Conservation (phyloP, 2,797 vertebrate genomes). For the Podargus strigoides region DNA sequence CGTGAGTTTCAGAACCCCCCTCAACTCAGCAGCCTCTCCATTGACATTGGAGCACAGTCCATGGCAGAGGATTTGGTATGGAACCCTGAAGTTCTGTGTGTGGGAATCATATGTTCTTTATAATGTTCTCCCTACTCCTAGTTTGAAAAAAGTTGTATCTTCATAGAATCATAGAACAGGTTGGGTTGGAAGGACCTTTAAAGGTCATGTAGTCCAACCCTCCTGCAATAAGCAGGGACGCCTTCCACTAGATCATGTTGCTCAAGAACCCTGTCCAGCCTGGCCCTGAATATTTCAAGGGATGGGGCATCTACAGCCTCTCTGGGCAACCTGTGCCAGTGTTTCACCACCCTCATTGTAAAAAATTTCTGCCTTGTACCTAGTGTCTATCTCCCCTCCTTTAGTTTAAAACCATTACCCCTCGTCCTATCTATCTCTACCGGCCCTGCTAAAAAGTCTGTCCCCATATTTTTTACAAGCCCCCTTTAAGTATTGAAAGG, state of each 20-base stretch:
- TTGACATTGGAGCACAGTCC: constrained; percentile 94
- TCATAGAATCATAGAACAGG: not conserved
- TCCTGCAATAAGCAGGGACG: not conserved
- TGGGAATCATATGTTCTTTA: not conserved
- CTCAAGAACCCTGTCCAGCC: not conserved
- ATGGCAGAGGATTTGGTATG: constrained; percentile 98
- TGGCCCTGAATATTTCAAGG: not conserved
- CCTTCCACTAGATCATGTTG: not conserved
- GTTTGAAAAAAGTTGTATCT: not conserved
- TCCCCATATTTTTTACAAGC: not conserved
- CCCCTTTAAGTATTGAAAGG: not conserved
- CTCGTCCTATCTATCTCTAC: not conserved
- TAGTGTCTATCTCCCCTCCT: not conserved
- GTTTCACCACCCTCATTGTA: not conserved
- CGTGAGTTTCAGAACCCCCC: constrained; percentile 98
- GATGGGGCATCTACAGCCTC: not conserved
- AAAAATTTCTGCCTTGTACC: not conserved
- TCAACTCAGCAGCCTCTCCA: constrained; percentile 93
- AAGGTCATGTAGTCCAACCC: not conserved
- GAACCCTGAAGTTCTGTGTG: not conserved
- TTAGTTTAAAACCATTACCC: not conserved
- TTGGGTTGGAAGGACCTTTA: not conserved
- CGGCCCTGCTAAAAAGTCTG: not conserved
- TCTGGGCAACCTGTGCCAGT: not conserved
- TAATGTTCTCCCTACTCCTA: not conserved